These are phyloP conservation scores for Setophaga kirtlandii DNA, from an alignment of 2,113 vertebrate species.

Conservation along the genomic window DNA sequence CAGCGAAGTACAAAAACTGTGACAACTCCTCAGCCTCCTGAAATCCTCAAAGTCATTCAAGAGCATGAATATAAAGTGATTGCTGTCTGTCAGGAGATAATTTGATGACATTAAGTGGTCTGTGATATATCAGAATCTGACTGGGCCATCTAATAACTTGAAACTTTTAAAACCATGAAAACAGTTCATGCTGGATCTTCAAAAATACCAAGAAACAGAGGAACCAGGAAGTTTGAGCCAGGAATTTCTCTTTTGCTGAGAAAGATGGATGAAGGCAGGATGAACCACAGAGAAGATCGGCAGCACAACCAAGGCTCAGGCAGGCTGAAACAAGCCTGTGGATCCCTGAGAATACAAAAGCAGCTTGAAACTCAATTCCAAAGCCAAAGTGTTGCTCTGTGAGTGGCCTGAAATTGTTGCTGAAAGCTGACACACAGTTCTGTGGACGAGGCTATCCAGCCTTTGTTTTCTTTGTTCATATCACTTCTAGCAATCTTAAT, in stretches of 20 bases:
- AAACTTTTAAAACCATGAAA: neutral
- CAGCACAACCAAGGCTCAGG: neutral
- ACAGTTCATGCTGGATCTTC: neutral
- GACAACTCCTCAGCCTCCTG: neutral
- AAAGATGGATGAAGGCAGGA: neutral
- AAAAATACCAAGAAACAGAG: neutral
- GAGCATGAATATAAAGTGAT: neutral
- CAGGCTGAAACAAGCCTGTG: neutral
- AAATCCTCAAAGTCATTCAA: neutral
- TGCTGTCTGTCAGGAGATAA: neutral
- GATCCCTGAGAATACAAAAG: neutral
- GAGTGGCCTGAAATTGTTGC: neutral
- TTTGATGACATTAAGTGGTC: neutral
- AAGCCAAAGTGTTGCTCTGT: neutral
- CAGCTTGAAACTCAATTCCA: neutral
- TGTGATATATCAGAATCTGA: neutral
- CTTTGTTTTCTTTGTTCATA: neutral
- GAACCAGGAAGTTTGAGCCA: neutral
- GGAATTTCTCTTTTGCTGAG: neutral
- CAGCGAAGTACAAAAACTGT: neutral
- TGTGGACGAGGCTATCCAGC: neutral
- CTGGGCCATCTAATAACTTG: neutral
- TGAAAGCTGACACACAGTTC: neutral
- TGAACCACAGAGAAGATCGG: neutral
- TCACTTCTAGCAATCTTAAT: neutral